phyloP scores from a whole-genome alignment of 2,797 vertebrate species.

The Columba guinea region DNA sequence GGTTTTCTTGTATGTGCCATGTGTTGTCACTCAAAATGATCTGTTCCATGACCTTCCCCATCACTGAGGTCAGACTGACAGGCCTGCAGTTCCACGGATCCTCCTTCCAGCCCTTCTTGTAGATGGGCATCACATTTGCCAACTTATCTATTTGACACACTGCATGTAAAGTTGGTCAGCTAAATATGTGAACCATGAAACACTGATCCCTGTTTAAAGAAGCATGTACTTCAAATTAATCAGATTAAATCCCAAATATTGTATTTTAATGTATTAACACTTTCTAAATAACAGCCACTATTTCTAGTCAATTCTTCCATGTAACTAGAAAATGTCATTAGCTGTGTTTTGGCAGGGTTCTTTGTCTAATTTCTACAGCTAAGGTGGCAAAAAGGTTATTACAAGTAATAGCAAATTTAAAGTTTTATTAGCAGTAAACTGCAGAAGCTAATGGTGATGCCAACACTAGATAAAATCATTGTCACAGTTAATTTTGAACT shows the following conservation, averaged over 20 bases:
- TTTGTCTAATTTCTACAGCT: constrained; percentile 78
- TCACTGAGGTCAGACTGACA: no score
- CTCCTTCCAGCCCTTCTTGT: no score
- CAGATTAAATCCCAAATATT: constrained; percentile 29
- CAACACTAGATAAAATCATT: constrained; percentile 82
- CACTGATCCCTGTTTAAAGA: background rate
- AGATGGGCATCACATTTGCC: no score
- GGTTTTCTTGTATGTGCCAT: no score
- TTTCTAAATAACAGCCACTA: constrained; percentile 71
- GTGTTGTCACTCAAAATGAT: no score
- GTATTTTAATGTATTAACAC: constrained; percentile 49
- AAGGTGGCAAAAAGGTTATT: constrained; percentile 85
- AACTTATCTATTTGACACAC: background rate
- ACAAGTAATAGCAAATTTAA: constrained; percentile 84
- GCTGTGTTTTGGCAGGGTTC: constrained; percentile 70
- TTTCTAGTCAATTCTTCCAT: constrained; percentile 57
- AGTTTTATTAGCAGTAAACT: constrained; percentile 87
- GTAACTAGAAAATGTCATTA: constrained; percentile 75
- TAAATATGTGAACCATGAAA: constrained; percentile 20
- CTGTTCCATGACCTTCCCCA: no score
- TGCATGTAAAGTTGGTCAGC: constrained; percentile 20
- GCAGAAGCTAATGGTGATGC: constrained; percentile 82
- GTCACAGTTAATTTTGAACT: constrained; percentile 88
- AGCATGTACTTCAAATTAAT: constrained; percentile 69
- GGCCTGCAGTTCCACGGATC: no score